These are phyloP conservation scores for Melinaea marsaeus DNA, from an alignment of 2,888 invertebrate species.

Conservation along the genomic window DNA sequence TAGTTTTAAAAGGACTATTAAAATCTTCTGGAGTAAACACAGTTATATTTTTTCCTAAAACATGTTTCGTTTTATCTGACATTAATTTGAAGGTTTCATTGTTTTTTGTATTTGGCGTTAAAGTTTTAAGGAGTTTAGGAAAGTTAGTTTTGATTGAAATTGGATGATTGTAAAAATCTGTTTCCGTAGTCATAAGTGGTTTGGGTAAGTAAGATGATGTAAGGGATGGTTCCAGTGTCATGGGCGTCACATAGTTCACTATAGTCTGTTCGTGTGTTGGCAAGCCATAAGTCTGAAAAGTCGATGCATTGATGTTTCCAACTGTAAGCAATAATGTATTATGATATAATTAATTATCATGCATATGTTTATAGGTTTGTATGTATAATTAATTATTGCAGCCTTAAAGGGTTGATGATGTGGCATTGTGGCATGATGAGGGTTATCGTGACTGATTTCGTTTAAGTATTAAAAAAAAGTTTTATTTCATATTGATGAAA, in stretches of 20 bases:
- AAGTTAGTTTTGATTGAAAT: slow-evolving; percentile 46
- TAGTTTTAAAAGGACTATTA: slow-evolving; percentile 45
- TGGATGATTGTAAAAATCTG: slow-evolving; percentile 48
- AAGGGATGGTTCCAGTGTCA: slow-evolving; percentile 42
- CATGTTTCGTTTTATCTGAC: slow-evolving; percentile 18
- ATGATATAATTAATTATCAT: slow-evolving; percentile 45
- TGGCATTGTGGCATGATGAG: no score
- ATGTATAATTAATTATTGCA: neutral
- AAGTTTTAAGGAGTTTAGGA: slow-evolving; percentile 47
- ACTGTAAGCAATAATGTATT: slow-evolving; percentile 66
- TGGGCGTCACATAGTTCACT: slow-evolving; percentile 55
- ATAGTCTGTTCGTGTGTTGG: slow-evolving; percentile 41
- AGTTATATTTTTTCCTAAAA: slow-evolving; percentile 46
- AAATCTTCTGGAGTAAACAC: slow-evolving; percentile 47
- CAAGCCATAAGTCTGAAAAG: slow-evolving; percentile 45
- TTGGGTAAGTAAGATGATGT: slow-evolving; percentile 42
- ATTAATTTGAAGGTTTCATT: slow-evolving; percentile 42
- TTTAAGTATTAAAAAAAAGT: neutral
- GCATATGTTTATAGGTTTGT: slow-evolving; percentile 13
- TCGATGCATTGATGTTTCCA: slow-evolving; percentile 48
- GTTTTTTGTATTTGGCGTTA: slow-evolving; percentile 31
- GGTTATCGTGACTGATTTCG: neutral
- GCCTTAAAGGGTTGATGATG: neutral
- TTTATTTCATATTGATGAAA: neutral
- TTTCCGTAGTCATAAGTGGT: slow-evolving; percentile 45